Percentiles rank a stretch among this genome's conserved stretches.
These are phyloP conservation scores for Lepus oiostolus DNA, from an alignment of 2,797 vertebrate genomes.

Conservation along the genomic window DNA sequence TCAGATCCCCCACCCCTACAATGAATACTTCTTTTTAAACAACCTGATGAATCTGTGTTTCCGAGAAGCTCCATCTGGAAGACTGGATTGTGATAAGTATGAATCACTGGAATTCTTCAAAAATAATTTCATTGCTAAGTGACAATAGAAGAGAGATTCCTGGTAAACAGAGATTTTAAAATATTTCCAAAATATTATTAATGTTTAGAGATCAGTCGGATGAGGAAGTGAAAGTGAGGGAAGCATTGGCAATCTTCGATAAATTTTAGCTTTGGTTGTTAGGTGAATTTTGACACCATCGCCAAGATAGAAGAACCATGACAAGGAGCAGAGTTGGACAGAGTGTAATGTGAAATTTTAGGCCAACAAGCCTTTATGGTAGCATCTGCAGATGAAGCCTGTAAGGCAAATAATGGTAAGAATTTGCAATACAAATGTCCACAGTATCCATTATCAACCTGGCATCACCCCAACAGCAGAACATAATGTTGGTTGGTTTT, in stretches of 20 bases:
- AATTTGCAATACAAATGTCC: conserved; percentile 66
- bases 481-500: conserved; percentile 55
- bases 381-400: conserved; percentile 54
- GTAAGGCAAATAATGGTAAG: conserved; percentile 24
- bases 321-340: neutral
- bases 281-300: neutral
- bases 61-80: neutral
- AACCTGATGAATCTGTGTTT: neutral
- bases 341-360: neutral
- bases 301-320: neutral
- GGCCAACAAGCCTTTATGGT: neutral
- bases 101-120: neutral
- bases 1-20: too few species aligned
- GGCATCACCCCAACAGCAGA: conserved; percentile 31
- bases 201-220: neutral
- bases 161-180: neutral
- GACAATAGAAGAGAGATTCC: neutral
- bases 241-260: neutral
- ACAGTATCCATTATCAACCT: conserved; percentile 40
- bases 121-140: conserved; percentile 42
- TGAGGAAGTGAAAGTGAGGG: neutral
- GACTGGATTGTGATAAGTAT: neutral
- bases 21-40: neutral
- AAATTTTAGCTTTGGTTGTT: neutral
- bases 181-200: neutral